These are phyloP conservation scores for Lophius americanus DNA, from an alignment of 2,797 vertebrate species.

Conservation along the genomic window DNA sequence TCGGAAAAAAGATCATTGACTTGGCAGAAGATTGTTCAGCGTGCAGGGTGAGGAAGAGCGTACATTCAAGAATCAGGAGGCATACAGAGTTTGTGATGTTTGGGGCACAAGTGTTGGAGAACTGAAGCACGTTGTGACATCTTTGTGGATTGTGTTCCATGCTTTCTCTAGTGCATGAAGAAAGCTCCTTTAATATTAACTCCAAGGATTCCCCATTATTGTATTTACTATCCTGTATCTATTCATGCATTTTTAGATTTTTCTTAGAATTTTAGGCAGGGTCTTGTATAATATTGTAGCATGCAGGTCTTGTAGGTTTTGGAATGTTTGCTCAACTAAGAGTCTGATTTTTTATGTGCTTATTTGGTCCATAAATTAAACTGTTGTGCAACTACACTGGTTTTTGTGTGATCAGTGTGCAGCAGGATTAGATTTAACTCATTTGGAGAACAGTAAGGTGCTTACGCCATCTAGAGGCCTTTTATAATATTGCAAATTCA, in stretches of 20 bases:
- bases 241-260: constrained; percentile 24
- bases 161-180: constrained; percentile 51
- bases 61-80: constrained; percentile 23
- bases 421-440: background rate
- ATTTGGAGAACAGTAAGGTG: background rate
- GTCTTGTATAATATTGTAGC: constrained; percentile 23
- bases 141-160: constrained; percentile 14
- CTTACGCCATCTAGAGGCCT: constrained; percentile 36
- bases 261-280: constrained; percentile 7
- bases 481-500: background rate
- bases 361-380: constrained; percentile 55
- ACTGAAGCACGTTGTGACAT: constrained; percentile 14
- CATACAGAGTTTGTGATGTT: constrained; percentile 27
- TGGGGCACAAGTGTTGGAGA: constrained; percentile 44
- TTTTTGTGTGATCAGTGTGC: background rate
- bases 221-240: constrained; percentile 24
- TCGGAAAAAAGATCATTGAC: constrained; percentile 71
- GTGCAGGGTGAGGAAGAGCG: background rate
- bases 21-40: background rate
- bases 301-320: constrained; percentile 4
- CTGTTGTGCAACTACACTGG: constrained; percentile 21
- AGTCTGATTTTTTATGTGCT: constrained; percentile 47
- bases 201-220: constrained; percentile 1
- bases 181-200: constrained; percentile 20
- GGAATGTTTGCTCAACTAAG: constrained; percentile 26